Conservation (phyloP, 2,113 vertebrate species). For the Chaenocephalus aceratus region DNA sequence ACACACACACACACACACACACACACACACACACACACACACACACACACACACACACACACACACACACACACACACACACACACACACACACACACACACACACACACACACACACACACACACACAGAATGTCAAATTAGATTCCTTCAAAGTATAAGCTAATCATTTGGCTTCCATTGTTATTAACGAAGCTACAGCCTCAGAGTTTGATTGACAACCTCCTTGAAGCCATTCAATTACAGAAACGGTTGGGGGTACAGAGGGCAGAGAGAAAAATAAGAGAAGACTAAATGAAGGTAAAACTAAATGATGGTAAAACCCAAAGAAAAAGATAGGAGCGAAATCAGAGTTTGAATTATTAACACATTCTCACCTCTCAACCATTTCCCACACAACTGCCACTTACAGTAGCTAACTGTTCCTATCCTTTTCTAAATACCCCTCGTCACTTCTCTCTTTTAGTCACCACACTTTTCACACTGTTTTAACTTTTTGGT, state of each 20-base stretch:
- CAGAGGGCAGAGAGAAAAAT: constrained; percentile 13
- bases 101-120: background rate
- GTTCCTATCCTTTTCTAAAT: constrained; percentile 17
- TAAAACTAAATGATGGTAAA: background rate
- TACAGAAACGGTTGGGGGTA: constrained; percentile 44
- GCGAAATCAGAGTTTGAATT: constrained; percentile 22
- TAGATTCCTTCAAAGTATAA: constrained; percentile 55
- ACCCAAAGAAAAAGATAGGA: background rate
- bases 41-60: background rate
- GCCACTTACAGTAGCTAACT: background rate
- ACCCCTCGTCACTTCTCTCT: constrained; percentile 19
- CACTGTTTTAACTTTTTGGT: background rate
- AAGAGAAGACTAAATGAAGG: constrained; percentile 7
- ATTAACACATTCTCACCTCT: constrained; percentile 38
- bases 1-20: constrained; percentile 11
- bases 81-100: constrained; percentile 28
- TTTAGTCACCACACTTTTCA: constrained; percentile 4
- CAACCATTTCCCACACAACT: constrained; percentile 11
- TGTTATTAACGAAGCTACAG: constrained; percentile 41
- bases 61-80: background rate
- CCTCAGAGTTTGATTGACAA: constrained; percentile 48
- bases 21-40: background rate
- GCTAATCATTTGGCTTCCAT: constrained; percentile 18
- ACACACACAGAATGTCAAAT: constrained; percentile 47
- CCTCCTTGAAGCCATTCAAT: constrained; percentile 56